Base-by-base conservation (phyloP, 92 coral and sea anemone genomes). In the Epizoanthus stellaris region DNA sequence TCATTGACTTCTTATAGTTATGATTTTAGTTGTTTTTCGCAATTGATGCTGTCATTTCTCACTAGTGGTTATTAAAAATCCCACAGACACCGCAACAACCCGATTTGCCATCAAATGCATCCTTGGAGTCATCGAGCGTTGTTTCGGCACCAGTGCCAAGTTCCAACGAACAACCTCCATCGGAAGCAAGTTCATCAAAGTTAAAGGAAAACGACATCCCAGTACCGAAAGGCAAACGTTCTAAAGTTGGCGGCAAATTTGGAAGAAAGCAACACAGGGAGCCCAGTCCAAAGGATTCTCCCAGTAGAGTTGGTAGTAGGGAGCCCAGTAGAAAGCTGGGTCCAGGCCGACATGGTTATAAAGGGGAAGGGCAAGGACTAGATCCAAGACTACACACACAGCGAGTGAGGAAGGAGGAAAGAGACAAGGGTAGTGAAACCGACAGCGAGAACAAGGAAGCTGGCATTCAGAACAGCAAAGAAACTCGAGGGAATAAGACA, bases 51-150 rank as follows among this genome's bases (percentile, higher is more conserved):
- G 15, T 67, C 36, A 38, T 67, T 25, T 70, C 42, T 69, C 2
- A 38, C 43, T 2, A 23, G 19, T 70, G 76, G 23, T 67, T 16
- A 39, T 42, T 47, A 38, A 73, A 19, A n/a, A 16, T 57, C 4
- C 15, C 14, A 17, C 34, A 79, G 83, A 64, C 61, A 63, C 71
- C 83, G 39, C 72, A 63, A 19, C 83, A 36, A 14, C n/a, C 67
- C 36, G 9, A 63, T 4, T 49, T 54, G 25, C 67, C 14, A 52
- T 52, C 56, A 11, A 7, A 52, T 52, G 56, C 56, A 52, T 9
- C 56, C 14, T 9, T 42, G 19, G 72, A 45, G 57, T 6, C 61
- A 4, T 43, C 62, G 30, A 40, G 49, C 39, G n/a, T 19, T 79
- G 68, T 10, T 43, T 62, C 30, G 30, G 61, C 23, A 42, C 25